Evolutionary conservation across 2,797 vertebrate species (phyloP).

Genomic region (Rhinophrynus dorsalis): DNA sequence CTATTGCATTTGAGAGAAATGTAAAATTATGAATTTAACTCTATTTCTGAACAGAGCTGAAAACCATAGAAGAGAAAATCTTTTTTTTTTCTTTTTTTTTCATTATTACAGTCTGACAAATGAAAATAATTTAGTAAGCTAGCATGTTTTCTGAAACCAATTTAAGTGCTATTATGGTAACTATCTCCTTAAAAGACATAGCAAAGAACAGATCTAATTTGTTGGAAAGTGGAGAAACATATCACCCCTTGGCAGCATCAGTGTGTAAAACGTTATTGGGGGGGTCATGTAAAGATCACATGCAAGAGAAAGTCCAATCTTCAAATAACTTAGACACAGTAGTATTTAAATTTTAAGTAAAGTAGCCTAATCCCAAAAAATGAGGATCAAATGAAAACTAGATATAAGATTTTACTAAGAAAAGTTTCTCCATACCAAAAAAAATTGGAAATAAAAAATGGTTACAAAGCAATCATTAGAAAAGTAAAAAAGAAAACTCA

Average conservation of each 20-base stretch:
- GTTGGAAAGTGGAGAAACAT: slow-evolving; percentile 36
- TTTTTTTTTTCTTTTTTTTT: slow-evolving; percentile 11
- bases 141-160: slow-evolving; percentile 47
- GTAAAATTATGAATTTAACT: neutral
- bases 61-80: slow-evolving; percentile 18
- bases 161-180: slow-evolving; percentile 48
- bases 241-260: slow-evolving; percentile 14
- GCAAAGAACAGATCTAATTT: slow-evolving; percentile 46
- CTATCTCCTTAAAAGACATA: slow-evolving; percentile 47
- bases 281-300: slow-evolving; percentile 46
- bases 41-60: slow-evolving; percentile 27
- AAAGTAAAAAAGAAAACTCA: no score
- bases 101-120: slow-evolving; percentile 36
- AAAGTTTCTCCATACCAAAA: slow-evolving; percentile 43
- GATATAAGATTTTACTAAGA: slow-evolving; percentile 31
- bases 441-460: no score
- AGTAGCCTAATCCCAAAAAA: slow-evolving; percentile 42
- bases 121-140: slow-evolving; percentile 44
- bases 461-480: no score
- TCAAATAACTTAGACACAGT: slow-evolving; percentile 34
- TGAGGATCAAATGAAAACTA: slow-evolving; percentile 38
- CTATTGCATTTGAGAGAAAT: neutral
- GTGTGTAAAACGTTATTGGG: slow-evolving; percentile 34
- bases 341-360: slow-evolving; percentile 42
- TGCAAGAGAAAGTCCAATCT: slow-evolving; percentile 40